Base-by-base conservation (phyloP, 2,888 invertebrate genomes). In the Melieria picta region DNA sequence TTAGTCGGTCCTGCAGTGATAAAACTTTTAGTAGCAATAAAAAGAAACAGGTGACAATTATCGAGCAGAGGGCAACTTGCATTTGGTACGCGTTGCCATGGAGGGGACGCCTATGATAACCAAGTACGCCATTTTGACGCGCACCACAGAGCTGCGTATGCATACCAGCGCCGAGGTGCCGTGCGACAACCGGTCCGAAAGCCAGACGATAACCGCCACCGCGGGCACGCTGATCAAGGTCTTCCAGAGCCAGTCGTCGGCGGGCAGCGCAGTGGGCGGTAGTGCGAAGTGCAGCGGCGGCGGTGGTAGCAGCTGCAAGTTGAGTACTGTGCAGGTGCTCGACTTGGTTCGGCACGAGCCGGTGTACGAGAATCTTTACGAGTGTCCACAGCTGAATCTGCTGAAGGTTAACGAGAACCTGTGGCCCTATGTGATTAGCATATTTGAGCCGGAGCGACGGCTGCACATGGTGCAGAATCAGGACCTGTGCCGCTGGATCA, bases 401-500 rank as follows among this genome's bases (percentile, higher is more conserved):
- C 73, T 76, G 30, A 70, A 62, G 68, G 82, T 85, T 10, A 48
- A 75, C 11, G 81, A 83, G 65, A 84, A 83, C 64, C 77, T 90
- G 57, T 90, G 89, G 88, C 88, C 88, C 52, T 89, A 86, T 80
- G 81, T 90, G 56, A 87, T 88, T 64, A 87, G 90, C 11, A 87
- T 91, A 71, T 78, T 82, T 16, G 88, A 87, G 64, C 89, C 89
- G 5, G 85, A 88, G 75, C 89, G 89, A 68, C 86, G 90, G 73
- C 84, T 90, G 3, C 85, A 86, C 50, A 81, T 91, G 47, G 88
- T 88, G 13, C 85, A 82, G 74, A 86, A 89, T 50, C 80, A 79
- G 56, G 80, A 82, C 52, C 82, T 88, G 62, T 89, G 89, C 74
- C 85, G 88, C 58, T 87, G 88, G 77, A 80, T 90, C 42, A 73